Evolutionary conservation across 2,113 vertebrate species (phyloP).

Genomic region (Tragulus kanchil): DNA sequence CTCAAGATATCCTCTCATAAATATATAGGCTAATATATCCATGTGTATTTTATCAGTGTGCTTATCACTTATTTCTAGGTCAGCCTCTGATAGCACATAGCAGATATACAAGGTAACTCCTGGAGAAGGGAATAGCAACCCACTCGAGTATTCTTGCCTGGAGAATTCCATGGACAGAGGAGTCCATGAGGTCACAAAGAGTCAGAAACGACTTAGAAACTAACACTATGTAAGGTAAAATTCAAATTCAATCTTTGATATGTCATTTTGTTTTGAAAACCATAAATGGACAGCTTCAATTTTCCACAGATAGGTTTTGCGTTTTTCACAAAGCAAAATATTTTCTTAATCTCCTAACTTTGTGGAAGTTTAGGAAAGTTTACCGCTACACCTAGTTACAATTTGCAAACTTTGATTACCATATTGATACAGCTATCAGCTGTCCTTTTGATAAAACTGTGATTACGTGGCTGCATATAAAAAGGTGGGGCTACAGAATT

Average conservation of each 20-base stretch:
- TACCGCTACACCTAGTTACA: background rate
- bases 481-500: no score
- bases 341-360: background rate
- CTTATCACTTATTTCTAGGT: background rate
- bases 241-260: background rate
- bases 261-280: background rate
- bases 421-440: slow-evolving; percentile 85
- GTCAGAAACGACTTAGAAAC: no score
- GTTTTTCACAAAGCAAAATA: background rate
- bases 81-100: background rate
- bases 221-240: background rate
- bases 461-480: no score
- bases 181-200: no score
- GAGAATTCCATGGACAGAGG: no score
- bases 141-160: no score
- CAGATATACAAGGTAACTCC: background rate
- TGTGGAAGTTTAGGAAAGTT: background rate
- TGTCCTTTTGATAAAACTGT: slow-evolving; percentile 86
- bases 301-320: background rate
- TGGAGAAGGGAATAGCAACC: no score
- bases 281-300: background rate
- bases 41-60: background rate
- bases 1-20: background rate
- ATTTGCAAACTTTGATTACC: slow-evolving; percentile 71
- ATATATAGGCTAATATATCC: background rate